phyloP scores from a whole-genome alignment of 1,140 invertebrate species.

The Maniola jurtina region DNA sequence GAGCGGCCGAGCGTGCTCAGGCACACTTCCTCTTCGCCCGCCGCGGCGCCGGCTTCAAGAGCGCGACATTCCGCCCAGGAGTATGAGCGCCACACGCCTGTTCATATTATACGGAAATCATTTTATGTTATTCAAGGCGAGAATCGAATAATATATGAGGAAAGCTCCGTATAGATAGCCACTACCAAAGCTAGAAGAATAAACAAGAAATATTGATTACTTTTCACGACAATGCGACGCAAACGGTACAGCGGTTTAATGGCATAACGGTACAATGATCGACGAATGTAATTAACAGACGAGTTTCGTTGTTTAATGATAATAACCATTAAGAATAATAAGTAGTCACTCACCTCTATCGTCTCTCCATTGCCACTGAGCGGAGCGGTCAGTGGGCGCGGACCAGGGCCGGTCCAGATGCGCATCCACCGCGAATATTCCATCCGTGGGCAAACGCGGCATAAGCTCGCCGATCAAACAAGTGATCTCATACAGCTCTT shows the following conservation, averaged over 20 bases:
- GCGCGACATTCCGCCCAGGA: constrained; percentile 83
- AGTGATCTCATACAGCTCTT: constrained; percentile 98
- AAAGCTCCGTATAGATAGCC: too few species aligned
- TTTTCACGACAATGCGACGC: too few species aligned
- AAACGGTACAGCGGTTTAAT: too few species aligned
- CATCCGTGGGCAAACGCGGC: constrained; percentile 95
- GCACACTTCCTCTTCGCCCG: constrained; percentile 96
- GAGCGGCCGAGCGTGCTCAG: constrained; percentile 93
- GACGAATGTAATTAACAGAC: too few species aligned
- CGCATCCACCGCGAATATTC: constrained; percentile 95
- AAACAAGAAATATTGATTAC: too few species aligned
- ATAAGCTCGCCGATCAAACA: constrained; percentile 97
- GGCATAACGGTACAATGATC: too few species aligned
- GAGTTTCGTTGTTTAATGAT: too few species aligned
- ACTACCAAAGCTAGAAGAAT: too few species aligned
- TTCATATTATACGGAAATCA: neutral
- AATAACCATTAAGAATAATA: too few species aligned
- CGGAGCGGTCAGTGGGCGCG: constrained; percentile 88
- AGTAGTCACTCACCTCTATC: constrained; percentile 86
- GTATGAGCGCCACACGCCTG: constrained; percentile 82
- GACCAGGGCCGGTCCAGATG: constrained; percentile 88
- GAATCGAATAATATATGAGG: too few species aligned
- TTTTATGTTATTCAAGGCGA: neutral
- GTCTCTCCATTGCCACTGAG: constrained; percentile 97
- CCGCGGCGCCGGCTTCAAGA: constrained; percentile 93